Evolutionary conservation across 2,797 vertebrate species (phyloP).

Genomic region (Crenichthys baileyi): DNA sequence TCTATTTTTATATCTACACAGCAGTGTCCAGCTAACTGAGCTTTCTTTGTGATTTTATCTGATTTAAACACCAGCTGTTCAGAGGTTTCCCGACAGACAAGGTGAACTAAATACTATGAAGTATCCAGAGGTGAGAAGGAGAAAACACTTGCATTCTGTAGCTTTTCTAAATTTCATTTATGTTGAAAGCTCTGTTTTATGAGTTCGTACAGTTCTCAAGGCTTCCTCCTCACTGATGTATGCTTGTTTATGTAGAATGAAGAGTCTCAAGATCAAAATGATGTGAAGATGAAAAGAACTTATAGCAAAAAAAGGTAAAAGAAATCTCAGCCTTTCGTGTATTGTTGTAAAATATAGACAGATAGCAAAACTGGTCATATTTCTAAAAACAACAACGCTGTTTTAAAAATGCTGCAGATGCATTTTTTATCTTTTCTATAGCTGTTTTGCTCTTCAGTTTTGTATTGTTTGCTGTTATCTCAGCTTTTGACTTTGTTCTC

Average conservation of each 20-base stretch:
- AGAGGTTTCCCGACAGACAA: conserved; percentile 54
- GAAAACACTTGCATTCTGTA: neutral
- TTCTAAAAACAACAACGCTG: no score
- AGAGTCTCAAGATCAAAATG: conserved; percentile 42
- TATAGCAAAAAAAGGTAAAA: conserved; percentile 75
- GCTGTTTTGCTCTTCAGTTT: no score
- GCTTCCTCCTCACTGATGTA: conserved; percentile 25
- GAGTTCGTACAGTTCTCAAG: neutral
- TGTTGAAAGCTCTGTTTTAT: neutral
- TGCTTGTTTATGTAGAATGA: conserved; percentile 66
- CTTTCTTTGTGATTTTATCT: neutral
- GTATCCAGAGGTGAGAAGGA: conserved; percentile 56
- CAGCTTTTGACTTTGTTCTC: no score
- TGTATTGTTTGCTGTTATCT: no score
- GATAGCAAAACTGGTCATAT: neutral
- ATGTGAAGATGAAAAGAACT: conserved; percentile 72
- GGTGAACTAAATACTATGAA: conserved; percentile 43
- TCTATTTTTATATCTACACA: neutral
- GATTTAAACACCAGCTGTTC: conserved; percentile 46
- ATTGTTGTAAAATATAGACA: neutral
- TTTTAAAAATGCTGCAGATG: neutral
- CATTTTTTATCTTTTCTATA: neutral
- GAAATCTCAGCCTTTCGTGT: neutral
- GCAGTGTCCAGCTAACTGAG: neutral
- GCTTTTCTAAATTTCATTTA: neutral